Percentiles rank a stretch among this genome's conserved stretches.
Conservation (phyloP, 1,140 invertebrate genomes). For the Neocloeon triangulifer region DNA sequence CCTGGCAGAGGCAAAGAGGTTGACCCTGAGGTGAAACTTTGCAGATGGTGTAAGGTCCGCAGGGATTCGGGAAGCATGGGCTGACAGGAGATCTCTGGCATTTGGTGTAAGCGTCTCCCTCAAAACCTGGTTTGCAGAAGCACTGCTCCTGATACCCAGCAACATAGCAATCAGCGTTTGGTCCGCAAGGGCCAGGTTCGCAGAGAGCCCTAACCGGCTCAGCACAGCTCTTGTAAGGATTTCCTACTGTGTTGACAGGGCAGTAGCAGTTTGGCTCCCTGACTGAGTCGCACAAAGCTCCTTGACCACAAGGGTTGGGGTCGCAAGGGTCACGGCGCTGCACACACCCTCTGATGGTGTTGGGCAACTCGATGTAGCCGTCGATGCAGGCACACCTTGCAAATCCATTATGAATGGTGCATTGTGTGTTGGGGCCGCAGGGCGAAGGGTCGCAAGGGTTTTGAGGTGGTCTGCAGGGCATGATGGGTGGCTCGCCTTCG, state of each 20-base stretch:
- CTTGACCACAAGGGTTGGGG: constrained; percentile 54
- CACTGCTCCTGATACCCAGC: constrained; percentile 42
- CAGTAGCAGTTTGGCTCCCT: constrained; percentile 58
- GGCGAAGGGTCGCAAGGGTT: constrained; percentile 66
- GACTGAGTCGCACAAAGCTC: constrained; percentile 55
- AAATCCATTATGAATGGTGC: constrained; percentile 56
- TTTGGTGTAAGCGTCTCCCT: constrained; percentile 47
- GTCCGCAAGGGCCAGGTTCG: constrained; percentile 51
- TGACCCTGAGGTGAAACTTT: constrained; percentile 36
- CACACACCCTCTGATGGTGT: constrained; percentile 63
- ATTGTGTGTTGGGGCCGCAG: constrained; percentile 72
- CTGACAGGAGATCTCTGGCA: constrained; percentile 37
- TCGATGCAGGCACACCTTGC: constrained; percentile 67
- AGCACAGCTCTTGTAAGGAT: constrained; percentile 50
- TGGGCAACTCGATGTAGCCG: constrained; percentile 64
- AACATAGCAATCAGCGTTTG: constrained; percentile 56
- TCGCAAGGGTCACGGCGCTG: constrained; percentile 54
- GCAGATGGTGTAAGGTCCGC: constrained; percentile 50
- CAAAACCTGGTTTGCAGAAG: constrained; percentile 45
- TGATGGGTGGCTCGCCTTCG: constrained; percentile 57
- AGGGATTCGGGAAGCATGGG: constrained; percentile 50
- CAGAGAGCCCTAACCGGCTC: constrained; percentile 29
- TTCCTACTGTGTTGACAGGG: constrained; percentile 45
- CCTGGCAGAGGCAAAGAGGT: constrained; percentile 45
- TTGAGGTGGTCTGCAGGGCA: constrained; percentile 34